phyloP scores from a whole-genome alignment of 2,797 vertebrate species.

The Eremophila alpestris region DNA sequence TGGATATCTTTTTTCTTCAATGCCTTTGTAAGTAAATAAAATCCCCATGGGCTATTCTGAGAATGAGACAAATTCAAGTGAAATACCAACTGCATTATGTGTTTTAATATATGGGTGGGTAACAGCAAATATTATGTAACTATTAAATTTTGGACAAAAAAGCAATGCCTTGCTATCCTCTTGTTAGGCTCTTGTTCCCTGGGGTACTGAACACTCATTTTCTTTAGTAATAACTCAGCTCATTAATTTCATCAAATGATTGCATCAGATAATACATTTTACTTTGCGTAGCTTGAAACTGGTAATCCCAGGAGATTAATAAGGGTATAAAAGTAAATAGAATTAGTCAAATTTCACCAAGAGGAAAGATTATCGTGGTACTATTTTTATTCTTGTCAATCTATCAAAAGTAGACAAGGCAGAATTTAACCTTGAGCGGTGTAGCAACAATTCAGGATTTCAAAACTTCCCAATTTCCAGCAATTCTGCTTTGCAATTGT shows the following conservation, averaged over 20 bases:
- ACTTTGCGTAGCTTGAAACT: neutral
- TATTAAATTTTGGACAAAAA: constrained; percentile 21
- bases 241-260: constrained; percentile 31
- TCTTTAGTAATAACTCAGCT: neutral
- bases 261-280: constrained; percentile 34
- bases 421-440: neutral
- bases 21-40: constrained; percentile 7
- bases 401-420: neutral
- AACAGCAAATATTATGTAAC: constrained; percentile 40
- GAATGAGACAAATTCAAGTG: neutral
- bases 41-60: neutral
- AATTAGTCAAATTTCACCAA: constrained; percentile 22
- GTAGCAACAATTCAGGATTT: neutral
- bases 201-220: constrained; percentile 26
- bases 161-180: constrained; percentile 6
- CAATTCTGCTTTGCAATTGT: neutral
- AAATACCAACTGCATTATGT: constrained; percentile 38
- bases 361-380: neutral
- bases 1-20: neutral
- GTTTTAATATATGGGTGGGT: constrained; percentile 38
- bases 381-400: constrained; percentile 25
- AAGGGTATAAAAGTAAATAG: neutral
- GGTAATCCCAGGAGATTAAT: constrained; percentile 41
- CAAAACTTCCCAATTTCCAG: neutral
- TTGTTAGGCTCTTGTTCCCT: neutral